Percentiles rank a stretch among this genome's conserved stretches.
phyloP scores from a whole-genome alignment of 2,113 vertebrate species.

The Hippopotamus amphibius region DNA sequence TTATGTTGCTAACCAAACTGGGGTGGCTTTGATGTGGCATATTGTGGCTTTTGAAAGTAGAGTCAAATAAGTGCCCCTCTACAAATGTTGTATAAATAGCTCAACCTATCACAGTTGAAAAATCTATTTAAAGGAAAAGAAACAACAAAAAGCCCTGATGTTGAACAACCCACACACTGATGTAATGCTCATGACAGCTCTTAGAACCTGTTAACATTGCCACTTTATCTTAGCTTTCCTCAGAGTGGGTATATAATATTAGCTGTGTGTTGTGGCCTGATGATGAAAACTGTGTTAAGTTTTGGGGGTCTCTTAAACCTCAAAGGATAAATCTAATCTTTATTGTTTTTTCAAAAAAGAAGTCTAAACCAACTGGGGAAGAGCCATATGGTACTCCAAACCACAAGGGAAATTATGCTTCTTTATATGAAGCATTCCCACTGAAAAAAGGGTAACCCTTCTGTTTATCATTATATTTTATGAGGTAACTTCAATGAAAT shows the following conservation, averaged over 20 bases:
- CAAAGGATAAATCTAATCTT: slow-evolving; percentile 75
- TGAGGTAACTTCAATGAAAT: slow-evolving; percentile 84
- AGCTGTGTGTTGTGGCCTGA: neutral
- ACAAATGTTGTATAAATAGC: slow-evolving; percentile 58
- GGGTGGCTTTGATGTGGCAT: slow-evolving; percentile 44
- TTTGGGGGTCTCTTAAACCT: slow-evolving; percentile 39
- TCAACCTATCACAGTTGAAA: slow-evolving; percentile 43
- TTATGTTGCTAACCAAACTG: slow-evolving; percentile 12
- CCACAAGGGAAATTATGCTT: slow-evolving; percentile 82
- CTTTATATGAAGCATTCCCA: slow-evolving; percentile 73
- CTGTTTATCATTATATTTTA: slow-evolving; percentile 87
- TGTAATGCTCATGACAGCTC: slow-evolving; percentile 53
- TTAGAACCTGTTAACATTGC: slow-evolving; percentile 39
- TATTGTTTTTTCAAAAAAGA: slow-evolving; percentile 54
- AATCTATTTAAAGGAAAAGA: slow-evolving; percentile 38
- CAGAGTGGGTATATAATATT: neutral
- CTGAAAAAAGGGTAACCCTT: slow-evolving; percentile 79
- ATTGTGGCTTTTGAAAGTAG: slow-evolving; percentile 58
- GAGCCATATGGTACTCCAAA: slow-evolving; percentile 75
- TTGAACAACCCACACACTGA: slow-evolving; percentile 25
- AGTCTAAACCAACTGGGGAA: slow-evolving; percentile 50
- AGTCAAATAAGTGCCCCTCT: neutral
- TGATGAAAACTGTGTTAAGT: slow-evolving; percentile 56
- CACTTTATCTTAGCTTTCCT: slow-evolving; percentile 29
- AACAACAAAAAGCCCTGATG: neutral